These are phyloP conservation scores for Rhopalosiphum nymphaeae DNA, from an alignment of 2,888 invertebrate genomes.

Conservation along the genomic window DNA sequence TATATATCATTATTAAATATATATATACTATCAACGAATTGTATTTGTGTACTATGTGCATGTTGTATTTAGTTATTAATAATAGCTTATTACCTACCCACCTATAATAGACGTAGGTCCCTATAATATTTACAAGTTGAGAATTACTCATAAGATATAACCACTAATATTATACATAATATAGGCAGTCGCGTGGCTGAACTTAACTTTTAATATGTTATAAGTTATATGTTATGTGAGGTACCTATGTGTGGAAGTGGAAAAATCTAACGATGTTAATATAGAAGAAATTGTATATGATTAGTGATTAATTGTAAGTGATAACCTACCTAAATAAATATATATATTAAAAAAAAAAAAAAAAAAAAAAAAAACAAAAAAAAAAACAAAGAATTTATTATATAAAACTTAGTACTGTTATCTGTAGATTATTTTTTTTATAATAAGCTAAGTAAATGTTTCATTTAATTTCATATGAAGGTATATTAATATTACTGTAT, in stretches of 20 bases:
- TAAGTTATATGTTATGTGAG: too few relatives aligned
- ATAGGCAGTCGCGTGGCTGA: not conserved
- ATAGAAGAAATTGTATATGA: not conserved
- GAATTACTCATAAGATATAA: not conserved
- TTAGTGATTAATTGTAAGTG: not conserved
- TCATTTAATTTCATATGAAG: not conserved
- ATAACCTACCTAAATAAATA: not conserved
- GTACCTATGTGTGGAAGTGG: not conserved
- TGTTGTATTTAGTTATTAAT: not conserved
- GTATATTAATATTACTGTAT: not conserved
- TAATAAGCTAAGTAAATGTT: not conserved
- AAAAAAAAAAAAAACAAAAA: too few relatives aligned
- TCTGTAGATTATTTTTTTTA: not conserved
- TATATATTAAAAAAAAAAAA: not conserved
- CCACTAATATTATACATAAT: not conserved
- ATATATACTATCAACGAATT: not conserved
- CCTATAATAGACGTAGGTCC: not conserved
- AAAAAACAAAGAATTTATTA: not conserved
- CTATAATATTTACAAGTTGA: not conserved
- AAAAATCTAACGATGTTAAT: not conserved
- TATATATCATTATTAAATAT: not conserved
- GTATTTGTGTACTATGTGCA: not conserved
- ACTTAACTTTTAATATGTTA: not conserved
- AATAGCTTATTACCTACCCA: not conserved
- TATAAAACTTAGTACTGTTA: not conserved